phyloP scores from a whole-genome alignment of 2,113 vertebrate species.

The Macquaria ambigua region DNA sequence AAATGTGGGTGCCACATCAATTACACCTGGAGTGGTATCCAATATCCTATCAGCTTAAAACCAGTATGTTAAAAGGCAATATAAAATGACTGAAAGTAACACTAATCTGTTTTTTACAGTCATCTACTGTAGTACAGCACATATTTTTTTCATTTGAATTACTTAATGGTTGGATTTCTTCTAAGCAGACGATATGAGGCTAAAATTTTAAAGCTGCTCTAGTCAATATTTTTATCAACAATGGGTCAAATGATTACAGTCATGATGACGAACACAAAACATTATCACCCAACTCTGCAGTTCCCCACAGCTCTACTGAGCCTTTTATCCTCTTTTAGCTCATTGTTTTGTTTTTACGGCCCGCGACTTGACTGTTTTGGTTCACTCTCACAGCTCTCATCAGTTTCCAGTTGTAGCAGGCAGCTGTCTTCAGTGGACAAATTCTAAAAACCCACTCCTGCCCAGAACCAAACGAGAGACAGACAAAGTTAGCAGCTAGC shows the following conservation, averaged over 20 bases:
- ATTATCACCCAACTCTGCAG: neutral
- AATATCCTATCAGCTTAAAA: neutral
- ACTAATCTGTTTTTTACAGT: neutral
- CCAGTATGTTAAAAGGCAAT: neutral
- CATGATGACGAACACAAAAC: neutral
- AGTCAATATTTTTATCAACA: neutral
- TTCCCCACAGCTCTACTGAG: neutral
- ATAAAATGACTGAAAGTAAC: neutral
- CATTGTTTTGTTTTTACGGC: neutral
- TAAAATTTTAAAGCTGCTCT: neutral
- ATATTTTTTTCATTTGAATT: neutral
- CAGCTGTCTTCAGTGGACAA: too few relatives aligned
- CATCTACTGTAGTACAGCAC: neutral
- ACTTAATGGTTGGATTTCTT: neutral
- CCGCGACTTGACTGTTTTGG: too few relatives aligned
- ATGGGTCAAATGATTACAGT: neutral
- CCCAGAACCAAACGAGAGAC: too few relatives aligned
- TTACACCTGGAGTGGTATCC: neutral
- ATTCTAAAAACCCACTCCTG: too few relatives aligned
- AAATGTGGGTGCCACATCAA: neutral
- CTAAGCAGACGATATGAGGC: neutral
- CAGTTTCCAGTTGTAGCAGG: too few relatives aligned
- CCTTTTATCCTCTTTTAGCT: neutral
- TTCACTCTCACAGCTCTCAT: too few relatives aligned
- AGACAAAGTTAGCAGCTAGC: too few relatives aligned